These are phyloP conservation scores for Sander lucioperca DNA, from an alignment of 2,113 vertebrate species.

Conservation along the genomic window DNA sequence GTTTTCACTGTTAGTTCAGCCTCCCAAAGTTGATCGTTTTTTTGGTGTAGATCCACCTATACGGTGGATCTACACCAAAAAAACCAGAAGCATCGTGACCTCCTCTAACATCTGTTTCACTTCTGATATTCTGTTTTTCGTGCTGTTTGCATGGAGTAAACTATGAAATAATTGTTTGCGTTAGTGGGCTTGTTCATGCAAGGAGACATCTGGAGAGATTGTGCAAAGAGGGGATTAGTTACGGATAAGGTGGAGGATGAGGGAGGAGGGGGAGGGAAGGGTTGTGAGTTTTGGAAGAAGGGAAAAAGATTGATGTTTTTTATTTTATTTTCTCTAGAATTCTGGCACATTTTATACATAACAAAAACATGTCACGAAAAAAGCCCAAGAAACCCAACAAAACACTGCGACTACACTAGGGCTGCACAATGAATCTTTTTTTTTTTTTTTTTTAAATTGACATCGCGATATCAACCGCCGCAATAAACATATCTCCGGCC, in stretches of 20 bases:
- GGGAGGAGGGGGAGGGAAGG: too few species aligned
- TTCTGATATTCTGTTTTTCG: background rate
- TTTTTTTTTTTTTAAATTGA: too few species aligned
- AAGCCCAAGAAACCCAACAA: background rate
- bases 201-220: conserved; percentile 12
- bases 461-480: too few species aligned
- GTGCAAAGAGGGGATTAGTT: background rate
- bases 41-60: background rate
- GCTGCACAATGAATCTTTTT: background rate
- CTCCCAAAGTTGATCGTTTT: background rate
- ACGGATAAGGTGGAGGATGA: background rate
- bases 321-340: background rate
- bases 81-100: background rate
- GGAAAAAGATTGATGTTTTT: background rate
- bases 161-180: background rate
- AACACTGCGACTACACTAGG: background rate
- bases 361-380: background rate
- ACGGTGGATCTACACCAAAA: too few species aligned
- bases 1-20: background rate
- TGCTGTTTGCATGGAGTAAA: background rate
- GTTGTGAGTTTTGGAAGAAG: background rate
- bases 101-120: background rate
- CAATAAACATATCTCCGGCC: too few species aligned
- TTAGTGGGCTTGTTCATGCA: background rate
- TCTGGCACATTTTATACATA: background rate